Base-by-base conservation (phyloP, 2,797 vertebrate genomes). In the Clarias pachynema region DNA sequence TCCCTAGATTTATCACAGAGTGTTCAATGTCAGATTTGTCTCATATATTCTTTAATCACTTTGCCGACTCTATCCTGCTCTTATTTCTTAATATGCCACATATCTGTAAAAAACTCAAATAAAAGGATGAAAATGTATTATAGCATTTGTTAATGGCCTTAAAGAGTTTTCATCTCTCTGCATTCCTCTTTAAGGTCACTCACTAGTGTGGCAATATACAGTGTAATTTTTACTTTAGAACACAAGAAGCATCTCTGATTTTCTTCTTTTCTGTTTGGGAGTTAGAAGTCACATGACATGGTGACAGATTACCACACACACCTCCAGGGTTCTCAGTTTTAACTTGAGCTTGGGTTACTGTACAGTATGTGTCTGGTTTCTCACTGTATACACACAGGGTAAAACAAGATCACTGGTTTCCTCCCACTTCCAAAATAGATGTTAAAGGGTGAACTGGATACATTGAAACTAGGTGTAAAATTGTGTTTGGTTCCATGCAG, bases 31-130 rank as follows among this genome's bases (percentile, higher is more conserved):
- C 68, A 63, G 81, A 74, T 77, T 29, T 34, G 53, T 29, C 14
- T 62, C 40, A n/a, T 4, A 34, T 9, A 37, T 74, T 62, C 81
- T 86, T 88, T 88, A 77, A 88, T 88, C 81, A 75, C 83, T 53
- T 56, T 62, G 49, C 37, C 63, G n/a, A 44, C 60, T 85, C 60
- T 20, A 80, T 69, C 22, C 65, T 66, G 34, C 66, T 69, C 31
- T 78, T 0, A 65, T 81, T 85, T 77, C 62, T 70, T 81, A 59
- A 15, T 62, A 56, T 40, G 68, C 34, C 37, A 26, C 59, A 34
- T 81, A 60, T 81, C 75, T 59, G 59, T 34, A 85, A 85, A 85
- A 79, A 62, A 86, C 70, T 70, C 57, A 68, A 34, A 79, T 83
- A 69, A 53, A 80, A 60, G 78, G 84, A 81, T 63, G 72, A 72